Evolutionary conservation across 2,113 vertebrate species (phyloP), one percentile per base, ranked within the genome.

Genomic region (Elachura formosa): DNA sequence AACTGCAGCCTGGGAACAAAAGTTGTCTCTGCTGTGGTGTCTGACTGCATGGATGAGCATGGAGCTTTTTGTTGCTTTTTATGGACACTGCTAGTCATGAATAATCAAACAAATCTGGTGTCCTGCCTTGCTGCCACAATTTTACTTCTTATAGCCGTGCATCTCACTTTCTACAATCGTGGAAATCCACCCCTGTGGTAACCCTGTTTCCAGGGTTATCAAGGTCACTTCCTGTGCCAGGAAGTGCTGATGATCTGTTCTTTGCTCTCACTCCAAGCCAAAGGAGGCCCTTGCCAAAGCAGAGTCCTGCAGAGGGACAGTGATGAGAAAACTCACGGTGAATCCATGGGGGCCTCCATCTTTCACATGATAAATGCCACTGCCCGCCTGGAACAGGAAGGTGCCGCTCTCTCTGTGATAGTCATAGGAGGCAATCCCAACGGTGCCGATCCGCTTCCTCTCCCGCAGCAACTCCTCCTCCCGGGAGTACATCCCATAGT

Each of bases 401-500:
- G 98, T 98, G 71, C 98, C 98, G 0, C 98, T 98, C 87, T 96
- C 97, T 21, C 84, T 97, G 82, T 98, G 98, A 86, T 98, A 98
- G 62, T 98, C 98, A 0, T 98, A 98, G 29, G 98, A 98, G 59
- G 98, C 97, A 8, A 98, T 98, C 28, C 98, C 98, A 4, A 98
- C 55, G 1, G 98, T 98, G 72, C 98, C 98, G 8, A 98, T 98
- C 5, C 98, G 96, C 94, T 98, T 98, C 83, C 98, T 97, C 95
- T 98, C 98, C 76, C 98, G 96, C 40, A 98, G 95, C 46, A 98
- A 21, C 55, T 98, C 98, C 89, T 98, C 98, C 29, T 98, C 98
- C 12, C 98, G 97, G 46, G 98, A 98, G 94, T 98, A 98, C 98
- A 98, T 98, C 73, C 98, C 98, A 67, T 98, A 98, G 96, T 98